Base-by-base conservation (phyloP, 1,140 invertebrate genomes). In the Bombus impatiens region DNA sequence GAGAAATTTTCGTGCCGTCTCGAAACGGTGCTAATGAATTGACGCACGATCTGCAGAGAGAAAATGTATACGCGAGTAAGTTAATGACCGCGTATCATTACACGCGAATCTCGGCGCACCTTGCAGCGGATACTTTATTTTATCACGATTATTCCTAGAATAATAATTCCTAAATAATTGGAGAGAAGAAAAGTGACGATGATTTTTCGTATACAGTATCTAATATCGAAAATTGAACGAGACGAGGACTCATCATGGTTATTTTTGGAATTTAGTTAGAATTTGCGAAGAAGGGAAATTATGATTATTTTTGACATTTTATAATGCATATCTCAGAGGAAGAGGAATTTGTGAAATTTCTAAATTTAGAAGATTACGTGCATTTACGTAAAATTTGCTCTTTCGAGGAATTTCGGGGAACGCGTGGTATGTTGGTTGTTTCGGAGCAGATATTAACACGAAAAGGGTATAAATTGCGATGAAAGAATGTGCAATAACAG, bases 1-100 rank as follows among this genome's bases (percentile, higher is more conserved):
- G 44, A 88, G 81, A 86, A 87, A 67, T 47, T 87, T 88, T 80
- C 32, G 8, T 57, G 12, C 22, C 40, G 42, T 37, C 6, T 68
- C n/a, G 40, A 44, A 71, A 71, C 47, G 1, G 32, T 79, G 82
- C n/a, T 79, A 79, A 84, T 84, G 44, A 78, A 71, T 78, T 25
- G 25, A 35, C 13, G 6, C 28, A 28, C 4, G 18, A 37, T 25
- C 1, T 8, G 1, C 22, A 40, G 22, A 15, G 8, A 32, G 37
- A 44, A 59, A 57, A 44, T 13, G 9, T 25, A 6, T 28, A 28
- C 42, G 28, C 44, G 18, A 8, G 28, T 28, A 40, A 53, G 44
- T 37, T 53, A 47, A 67, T 22, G 15, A 1, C 32, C 4, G 59
- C 9, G 13, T 67, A n/a, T 18, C 13, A 10, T 65, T 42, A 35